phyloP scores from a whole-genome alignment of 2,888 invertebrate genomes.

The Sicus ferrugineus region DNA sequence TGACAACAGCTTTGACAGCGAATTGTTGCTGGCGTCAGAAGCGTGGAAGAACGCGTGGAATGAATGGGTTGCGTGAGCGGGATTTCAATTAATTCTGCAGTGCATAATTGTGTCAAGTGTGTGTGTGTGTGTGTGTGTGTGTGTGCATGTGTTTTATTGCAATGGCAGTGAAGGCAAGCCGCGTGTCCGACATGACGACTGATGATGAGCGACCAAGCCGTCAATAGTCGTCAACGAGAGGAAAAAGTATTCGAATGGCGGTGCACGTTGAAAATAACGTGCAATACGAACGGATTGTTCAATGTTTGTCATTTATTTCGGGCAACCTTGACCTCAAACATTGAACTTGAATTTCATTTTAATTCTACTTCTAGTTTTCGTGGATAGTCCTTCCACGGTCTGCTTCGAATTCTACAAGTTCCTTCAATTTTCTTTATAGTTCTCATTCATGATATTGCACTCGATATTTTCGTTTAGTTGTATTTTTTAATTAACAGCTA shows the following conservation, averaged over 20 bases:
- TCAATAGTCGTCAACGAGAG: neutral
- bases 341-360: neutral
- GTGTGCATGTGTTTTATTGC: neutral
- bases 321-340: too few species aligned
- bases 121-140: too few species aligned
- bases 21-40: slow-evolving; percentile 12
- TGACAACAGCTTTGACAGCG: slow-evolving; percentile 12
- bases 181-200: neutral
- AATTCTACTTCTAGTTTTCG: neutral
- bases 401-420: too few species aligned
- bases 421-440: too few species aligned
- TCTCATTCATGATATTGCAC: too few species aligned
- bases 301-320: too few species aligned
- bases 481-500: too few species aligned
- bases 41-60: slow-evolving; percentile 12
- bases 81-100: neutral
- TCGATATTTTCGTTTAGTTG: too few species aligned
- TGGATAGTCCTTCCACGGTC: too few species aligned
- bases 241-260: neutral
- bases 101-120: slow-evolving; percentile 7
- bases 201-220: slow-evolving; percentile 3
- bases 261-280: too few species aligned
- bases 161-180: slow-evolving; percentile 7
- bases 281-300: too few species aligned
- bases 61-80: neutral